Conservation (phyloP, 2,113 vertebrate genomes). For the Pelecanus crispus region DNA sequence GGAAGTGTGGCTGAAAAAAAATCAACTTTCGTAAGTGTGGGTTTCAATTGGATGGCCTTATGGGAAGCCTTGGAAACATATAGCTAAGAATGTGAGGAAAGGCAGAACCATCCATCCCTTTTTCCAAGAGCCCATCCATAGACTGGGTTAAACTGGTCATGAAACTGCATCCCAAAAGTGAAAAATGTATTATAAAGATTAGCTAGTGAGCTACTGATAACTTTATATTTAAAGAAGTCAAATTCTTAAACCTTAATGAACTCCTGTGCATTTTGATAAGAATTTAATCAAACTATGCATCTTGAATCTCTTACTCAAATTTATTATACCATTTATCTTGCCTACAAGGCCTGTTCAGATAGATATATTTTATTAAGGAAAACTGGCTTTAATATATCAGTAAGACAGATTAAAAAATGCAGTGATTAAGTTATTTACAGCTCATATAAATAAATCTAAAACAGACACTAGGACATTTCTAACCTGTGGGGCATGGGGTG, state of each 20-base stretch:
- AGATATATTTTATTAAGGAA: background rate
- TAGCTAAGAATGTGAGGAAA: background rate
- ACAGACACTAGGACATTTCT: background rate
- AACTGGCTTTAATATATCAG: background rate
- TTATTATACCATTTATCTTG: slow-evolving; percentile 14
- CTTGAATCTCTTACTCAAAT: background rate
- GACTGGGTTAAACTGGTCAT: background rate
- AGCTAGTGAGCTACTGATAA: background rate
- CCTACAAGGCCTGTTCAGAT: background rate
- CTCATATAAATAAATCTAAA: background rate
- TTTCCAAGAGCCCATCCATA: background rate
- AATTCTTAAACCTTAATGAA: slow-evolving; percentile 5
- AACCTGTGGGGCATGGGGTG: background rate
- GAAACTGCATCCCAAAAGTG: background rate
- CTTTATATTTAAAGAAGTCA: background rate
- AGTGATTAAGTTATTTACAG: background rate
- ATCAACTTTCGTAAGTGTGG: background rate
- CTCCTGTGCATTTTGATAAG: slow-evolving; percentile 8
- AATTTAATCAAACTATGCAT: slow-evolving; percentile 25
- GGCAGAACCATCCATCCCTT: background rate
- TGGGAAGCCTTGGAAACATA: background rate
- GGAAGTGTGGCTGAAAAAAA: background rate
- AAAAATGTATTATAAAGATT: background rate
- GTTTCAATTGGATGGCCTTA: background rate
- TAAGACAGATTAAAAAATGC: background rate